phyloP scores from a whole-genome alignment of 2,113 vertebrate species.

The Anarrhichthys ocellatus region DNA sequence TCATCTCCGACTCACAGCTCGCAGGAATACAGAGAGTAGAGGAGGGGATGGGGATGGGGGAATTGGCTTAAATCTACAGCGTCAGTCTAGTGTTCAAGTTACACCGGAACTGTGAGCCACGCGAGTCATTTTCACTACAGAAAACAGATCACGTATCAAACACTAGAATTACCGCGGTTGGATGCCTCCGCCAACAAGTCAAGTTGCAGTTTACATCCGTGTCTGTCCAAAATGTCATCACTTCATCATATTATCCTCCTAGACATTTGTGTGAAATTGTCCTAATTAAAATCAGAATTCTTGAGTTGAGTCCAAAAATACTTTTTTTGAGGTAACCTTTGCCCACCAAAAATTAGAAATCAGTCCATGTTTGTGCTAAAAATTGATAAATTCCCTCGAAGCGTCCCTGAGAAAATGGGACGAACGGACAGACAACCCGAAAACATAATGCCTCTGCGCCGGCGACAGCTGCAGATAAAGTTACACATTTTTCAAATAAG shows the following conservation, averaged over 20 bases:
- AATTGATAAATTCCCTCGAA: background rate
- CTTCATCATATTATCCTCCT: background rate
- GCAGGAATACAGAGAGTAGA: conserved; percentile 6
- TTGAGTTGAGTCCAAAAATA: background rate
- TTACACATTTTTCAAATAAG: background rate
- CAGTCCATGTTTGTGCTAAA: background rate
- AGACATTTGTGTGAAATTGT: background rate
- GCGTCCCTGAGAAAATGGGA: background rate
- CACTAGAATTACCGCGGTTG: background rate
- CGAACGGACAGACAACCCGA: background rate
- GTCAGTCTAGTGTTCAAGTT: conserved; percentile 1
- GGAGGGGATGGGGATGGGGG: background rate
- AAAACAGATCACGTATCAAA: background rate
- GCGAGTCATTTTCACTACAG: background rate
- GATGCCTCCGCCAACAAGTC: background rate
- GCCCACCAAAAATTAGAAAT: background rate
- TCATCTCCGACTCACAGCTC: conserved; percentile 48
- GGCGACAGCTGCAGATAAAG: background rate
- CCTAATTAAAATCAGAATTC: background rate
- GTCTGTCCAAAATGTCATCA: background rate
- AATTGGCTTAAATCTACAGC: background rate
- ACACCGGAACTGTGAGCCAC: background rate
- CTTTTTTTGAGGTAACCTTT: background rate
- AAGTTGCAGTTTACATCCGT: background rate
- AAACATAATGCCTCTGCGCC: background rate